These are phyloP conservation scores for Dasypogon diadema DNA, from an alignment of 2,888 invertebrate genomes.

Conservation along the genomic window DNA sequence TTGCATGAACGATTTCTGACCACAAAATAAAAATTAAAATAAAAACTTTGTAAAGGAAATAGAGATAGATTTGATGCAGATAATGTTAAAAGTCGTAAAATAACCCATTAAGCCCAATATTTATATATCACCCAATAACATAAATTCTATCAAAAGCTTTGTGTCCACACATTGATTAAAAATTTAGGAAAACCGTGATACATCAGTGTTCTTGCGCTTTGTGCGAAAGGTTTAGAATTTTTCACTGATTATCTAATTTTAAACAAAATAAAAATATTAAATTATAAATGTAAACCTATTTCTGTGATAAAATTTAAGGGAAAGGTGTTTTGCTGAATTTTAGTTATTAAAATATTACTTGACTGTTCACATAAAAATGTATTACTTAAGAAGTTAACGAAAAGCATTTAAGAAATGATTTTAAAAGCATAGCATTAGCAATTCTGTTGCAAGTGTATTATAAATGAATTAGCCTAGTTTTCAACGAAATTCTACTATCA, in stretches of 20 bases:
- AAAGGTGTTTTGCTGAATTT: constrained; percentile 16
- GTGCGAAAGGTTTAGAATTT: constrained; percentile 50
- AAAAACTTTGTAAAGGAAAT: constrained; percentile 33
- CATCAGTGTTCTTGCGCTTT: constrained; percentile 53
- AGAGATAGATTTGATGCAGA: constrained; percentile 46
- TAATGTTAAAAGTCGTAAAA: constrained; percentile 50
- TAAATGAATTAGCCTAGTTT: constrained; percentile 36
- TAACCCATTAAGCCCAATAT: constrained; percentile 53
- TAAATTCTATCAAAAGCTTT: constrained; percentile 50
- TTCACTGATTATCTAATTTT: background rate
- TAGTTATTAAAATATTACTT: constrained; percentile 8
- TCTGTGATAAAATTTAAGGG: constrained; percentile 40
- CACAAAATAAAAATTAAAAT: constrained; percentile 9
- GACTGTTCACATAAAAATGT: constrained; percentile 14
- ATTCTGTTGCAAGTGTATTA: constrained; percentile 22
- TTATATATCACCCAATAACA: constrained; percentile 46
- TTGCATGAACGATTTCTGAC: background rate
- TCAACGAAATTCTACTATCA: constrained; percentile 41
- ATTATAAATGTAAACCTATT: constrained; percentile 41
- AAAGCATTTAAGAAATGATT: constrained; percentile 15
- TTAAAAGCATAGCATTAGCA: constrained; percentile 48
- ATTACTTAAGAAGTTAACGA: constrained; percentile 22
- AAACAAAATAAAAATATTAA: background rate
- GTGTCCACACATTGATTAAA: constrained; percentile 55
- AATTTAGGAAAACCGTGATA: constrained; percentile 49